Evolutionary conservation across 2,888 invertebrate species (phyloP).

Genomic region (Amiota mariae): DNA sequence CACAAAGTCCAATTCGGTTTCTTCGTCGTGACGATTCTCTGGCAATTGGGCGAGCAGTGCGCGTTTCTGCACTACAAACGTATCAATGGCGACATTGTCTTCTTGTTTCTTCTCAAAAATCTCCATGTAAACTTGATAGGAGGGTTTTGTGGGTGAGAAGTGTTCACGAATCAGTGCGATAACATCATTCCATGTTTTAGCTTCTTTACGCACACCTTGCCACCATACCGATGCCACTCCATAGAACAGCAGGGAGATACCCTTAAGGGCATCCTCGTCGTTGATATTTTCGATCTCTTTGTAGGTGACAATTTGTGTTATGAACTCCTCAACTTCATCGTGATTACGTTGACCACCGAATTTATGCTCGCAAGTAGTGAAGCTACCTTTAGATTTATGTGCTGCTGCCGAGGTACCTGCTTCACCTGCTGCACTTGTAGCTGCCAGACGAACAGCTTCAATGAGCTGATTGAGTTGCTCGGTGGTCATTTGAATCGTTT

Average conservation of each 20-base stretch:
- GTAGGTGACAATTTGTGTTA: conserved; percentile 63
- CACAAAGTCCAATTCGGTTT: conserved; percentile 67
- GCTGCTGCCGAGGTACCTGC: conserved; percentile 36
- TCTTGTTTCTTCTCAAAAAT: conserved; percentile 65
- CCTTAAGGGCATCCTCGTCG: conserved; percentile 68
- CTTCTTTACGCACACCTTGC: conserved; percentile 70
- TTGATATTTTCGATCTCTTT: conserved; percentile 67
- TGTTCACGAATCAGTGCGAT: conserved; percentile 67
- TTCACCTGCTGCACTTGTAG: conserved; percentile 44
- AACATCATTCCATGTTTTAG: conserved; percentile 68
- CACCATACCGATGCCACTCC: conserved; percentile 70
- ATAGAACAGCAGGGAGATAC: conserved; percentile 64
- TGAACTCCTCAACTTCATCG: conserved; percentile 69
- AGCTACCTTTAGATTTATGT: conserved; percentile 60
- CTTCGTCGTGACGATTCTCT: conserved; percentile 66
- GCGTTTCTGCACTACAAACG: conserved; percentile 67
- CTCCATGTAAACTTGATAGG: conserved; percentile 71
- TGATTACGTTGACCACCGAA: conserved; percentile 66
- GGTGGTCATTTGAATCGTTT: conserved; percentile 61
- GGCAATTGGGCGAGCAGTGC: conserved; percentile 70
- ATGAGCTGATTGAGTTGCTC: conserved; percentile 68
- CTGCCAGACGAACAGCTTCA: conserved; percentile 58
- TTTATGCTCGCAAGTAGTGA: conserved; percentile 58
- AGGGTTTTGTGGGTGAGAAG: conserved; percentile 69
- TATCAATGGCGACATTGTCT: conserved; percentile 60